A percentile compares a stretch with the other conserved stretches of the same genome.
phyloP scores from a whole-genome alignment of 2,797 vertebrate genomes.

The Sebastes itinus region DNA sequence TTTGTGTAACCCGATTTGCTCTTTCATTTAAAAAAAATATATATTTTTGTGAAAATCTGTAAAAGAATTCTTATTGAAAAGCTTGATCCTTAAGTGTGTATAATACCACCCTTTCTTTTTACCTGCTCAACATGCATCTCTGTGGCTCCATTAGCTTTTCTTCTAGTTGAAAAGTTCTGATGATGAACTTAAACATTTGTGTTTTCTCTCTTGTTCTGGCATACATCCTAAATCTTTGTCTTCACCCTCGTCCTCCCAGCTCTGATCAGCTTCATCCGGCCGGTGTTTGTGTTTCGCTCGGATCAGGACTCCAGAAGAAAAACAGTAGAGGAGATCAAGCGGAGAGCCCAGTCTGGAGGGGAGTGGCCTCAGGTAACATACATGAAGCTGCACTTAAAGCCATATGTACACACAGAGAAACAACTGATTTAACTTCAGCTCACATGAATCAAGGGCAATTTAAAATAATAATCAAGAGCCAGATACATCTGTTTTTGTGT shows the following conservation, averaged over 20 bases:
- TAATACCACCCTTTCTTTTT: background rate
- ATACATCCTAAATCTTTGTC: background rate
- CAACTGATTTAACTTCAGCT: background rate
- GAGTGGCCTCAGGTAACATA: constrained; percentile 93
- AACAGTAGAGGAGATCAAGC: constrained; percentile 94
- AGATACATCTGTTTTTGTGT: background rate
- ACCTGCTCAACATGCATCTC: background rate
- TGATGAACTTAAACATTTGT: background rate
- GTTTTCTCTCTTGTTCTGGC: too few species aligned
- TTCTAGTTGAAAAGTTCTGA: background rate
- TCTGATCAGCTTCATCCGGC: constrained; percentile 93
- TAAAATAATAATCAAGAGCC: background rate
- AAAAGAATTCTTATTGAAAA: background rate
- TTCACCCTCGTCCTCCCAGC: constrained; percentile 73
- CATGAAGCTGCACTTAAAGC: background rate
- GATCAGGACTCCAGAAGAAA: constrained; percentile 94
- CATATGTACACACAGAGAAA: background rate
- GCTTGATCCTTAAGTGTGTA: background rate
- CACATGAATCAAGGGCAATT: background rate
- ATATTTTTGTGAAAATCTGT: background rate
- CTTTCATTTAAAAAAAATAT: too few species aligned
- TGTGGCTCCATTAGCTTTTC: background rate
- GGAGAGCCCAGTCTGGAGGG: constrained; percentile 87
- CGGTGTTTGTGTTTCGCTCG: constrained; percentile 93
- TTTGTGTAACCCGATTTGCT: background rate